Conservation (phyloP, 2,113 vertebrate species). For the Pao palembangensis region DNA sequence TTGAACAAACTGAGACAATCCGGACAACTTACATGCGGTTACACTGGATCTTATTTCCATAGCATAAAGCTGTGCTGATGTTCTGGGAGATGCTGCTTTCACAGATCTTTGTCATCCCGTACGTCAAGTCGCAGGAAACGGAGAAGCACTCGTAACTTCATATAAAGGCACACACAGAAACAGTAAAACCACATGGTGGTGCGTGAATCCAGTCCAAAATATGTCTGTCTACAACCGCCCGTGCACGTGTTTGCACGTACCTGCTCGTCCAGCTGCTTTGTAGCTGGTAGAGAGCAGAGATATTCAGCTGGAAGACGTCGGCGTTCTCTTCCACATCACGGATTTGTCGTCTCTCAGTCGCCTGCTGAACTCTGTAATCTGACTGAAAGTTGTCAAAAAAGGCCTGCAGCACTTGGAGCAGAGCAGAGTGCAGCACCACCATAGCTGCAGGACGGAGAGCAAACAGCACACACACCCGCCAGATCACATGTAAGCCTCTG, state of each 20-base stretch:
- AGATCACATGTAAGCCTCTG: background rate
- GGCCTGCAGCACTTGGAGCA: constrained; percentile 61
- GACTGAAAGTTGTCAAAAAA: constrained; percentile 74
- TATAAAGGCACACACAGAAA: background rate
- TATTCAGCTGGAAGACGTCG: constrained; percentile 61
- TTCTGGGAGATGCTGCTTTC: constrained; percentile 64
- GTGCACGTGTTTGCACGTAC: constrained; percentile 32
- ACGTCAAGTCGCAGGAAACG: constrained; percentile 62
- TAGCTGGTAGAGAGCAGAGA: constrained; percentile 63
- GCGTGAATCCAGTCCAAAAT: background rate
- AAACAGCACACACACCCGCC: background rate
- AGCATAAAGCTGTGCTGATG: constrained; percentile 65
- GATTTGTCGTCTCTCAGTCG: background rate
- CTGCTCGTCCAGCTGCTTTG: constrained; percentile 46
- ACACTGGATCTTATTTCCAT: constrained; percentile 63
- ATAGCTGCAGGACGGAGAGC: constrained; percentile 42
- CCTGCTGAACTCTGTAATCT: constrained; percentile 45
- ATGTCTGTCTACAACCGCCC: too few species aligned
- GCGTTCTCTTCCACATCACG: constrained; percentile 28
- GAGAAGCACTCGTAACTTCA: constrained; percentile 69
- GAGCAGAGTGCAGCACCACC: constrained; percentile 52
- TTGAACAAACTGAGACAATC: background rate
- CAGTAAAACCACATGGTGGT: background rate
- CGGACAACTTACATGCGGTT: constrained; percentile 60
- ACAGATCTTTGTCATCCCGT: constrained; percentile 46